phyloP scores from a whole-genome alignment of 2,113 vertebrate species.

The Nesospiza acunhae region DNA sequence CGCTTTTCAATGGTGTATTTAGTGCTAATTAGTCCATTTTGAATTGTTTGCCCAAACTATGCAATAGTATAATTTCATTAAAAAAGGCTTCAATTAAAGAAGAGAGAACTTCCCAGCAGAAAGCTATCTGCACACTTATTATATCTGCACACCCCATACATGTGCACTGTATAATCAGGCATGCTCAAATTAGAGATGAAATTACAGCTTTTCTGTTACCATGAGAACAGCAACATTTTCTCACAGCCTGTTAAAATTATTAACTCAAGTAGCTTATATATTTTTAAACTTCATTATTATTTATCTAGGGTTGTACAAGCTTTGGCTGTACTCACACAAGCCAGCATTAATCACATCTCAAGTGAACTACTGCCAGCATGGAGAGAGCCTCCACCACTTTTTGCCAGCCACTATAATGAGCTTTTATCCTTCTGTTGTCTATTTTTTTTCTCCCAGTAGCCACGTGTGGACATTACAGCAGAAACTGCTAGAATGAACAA shows the following conservation, averaged over 20 bases:
- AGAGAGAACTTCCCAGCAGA: slow-evolving; percentile 21
- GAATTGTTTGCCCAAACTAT: slow-evolving; percentile 39
- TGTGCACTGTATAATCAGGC: not conserved
- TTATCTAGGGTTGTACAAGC: slow-evolving; percentile 46
- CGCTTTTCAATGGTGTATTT: slow-evolving; percentile 7
- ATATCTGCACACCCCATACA: not conserved
- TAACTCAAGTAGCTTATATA: slow-evolving; percentile 65
- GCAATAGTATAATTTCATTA: slow-evolving; percentile 39
- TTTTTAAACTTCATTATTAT: slow-evolving; percentile 65
- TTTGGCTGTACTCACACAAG: slow-evolving; percentile 19
- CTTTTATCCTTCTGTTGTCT: slow-evolving; percentile 1
- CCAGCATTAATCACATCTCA: slow-evolving; percentile 52
- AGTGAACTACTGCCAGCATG: not conserved
- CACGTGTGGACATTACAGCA: not conserved
- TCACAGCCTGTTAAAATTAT: slow-evolving; percentile 67
- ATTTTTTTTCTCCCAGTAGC: not conserved
- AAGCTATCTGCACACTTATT: slow-evolving; percentile 25
- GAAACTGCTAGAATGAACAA: not conserved
- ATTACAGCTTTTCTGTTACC: slow-evolving; percentile 66
- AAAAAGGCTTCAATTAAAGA: slow-evolving; percentile 59
- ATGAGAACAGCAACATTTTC: slow-evolving; percentile 73
- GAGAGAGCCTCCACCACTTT: not conserved
- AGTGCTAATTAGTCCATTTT: slow-evolving; percentile 37
- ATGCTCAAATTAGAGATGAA: slow-evolving; percentile 59
- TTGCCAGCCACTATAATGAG: slow-evolving; percentile 21